These are phyloP conservation scores for Rostratula benghalensis DNA, from an alignment of 2,113 vertebrate genomes.

Conservation along the genomic window DNA sequence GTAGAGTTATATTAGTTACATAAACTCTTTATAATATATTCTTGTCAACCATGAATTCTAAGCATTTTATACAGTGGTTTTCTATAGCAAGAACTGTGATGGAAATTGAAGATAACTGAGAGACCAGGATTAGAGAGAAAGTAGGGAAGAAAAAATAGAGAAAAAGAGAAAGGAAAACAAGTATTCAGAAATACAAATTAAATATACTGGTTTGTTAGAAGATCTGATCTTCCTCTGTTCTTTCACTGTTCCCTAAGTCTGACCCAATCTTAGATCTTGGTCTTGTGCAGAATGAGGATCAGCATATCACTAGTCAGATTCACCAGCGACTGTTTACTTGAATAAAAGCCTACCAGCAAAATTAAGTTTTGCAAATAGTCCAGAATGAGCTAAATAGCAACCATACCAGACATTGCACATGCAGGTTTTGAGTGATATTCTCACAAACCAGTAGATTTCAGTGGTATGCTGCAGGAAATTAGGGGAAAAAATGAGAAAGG, in stretches of 20 bases:
- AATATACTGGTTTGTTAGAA: background rate
- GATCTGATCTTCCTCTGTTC: background rate
- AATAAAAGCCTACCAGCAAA: background rate
- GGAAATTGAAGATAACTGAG: background rate
- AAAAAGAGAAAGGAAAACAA: background rate
- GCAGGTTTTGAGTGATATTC: background rate
- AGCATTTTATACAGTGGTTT: background rate
- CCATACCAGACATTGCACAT: background rate
- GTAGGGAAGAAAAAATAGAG: background rate
- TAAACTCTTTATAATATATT: background rate
- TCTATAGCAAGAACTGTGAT: background rate
- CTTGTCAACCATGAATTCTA: background rate
- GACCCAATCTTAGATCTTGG: background rate
- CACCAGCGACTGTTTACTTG: background rate
- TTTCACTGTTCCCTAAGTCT: background rate
- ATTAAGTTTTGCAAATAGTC: background rate
- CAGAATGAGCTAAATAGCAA: background rate
- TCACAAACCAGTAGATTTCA: background rate
- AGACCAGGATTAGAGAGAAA: background rate
- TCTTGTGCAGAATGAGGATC: background rate
- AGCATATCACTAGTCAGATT: background rate
- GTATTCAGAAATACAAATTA: background rate
- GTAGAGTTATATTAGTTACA: background rate
- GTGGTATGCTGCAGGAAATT: background rate
- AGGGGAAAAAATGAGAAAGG: rapidly evolving